Evolutionary conservation across 1,140 invertebrate genomes (phyloP), one percentile per base, ranked within the genome.

Genomic region (Nasonia vitripennis): DNA sequence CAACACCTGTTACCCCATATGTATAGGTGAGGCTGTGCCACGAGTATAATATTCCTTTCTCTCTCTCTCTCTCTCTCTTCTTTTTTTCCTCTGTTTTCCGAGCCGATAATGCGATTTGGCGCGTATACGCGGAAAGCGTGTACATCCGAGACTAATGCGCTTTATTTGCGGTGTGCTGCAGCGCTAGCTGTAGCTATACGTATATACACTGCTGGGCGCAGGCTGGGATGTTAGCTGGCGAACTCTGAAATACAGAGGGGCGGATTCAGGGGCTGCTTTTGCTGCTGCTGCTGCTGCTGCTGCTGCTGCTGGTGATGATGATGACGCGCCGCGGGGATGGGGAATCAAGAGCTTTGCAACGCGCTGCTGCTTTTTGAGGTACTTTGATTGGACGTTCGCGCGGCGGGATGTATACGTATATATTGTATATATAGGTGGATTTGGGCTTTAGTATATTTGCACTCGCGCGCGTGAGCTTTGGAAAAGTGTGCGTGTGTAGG

Each of bases 1-100:
- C 89, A 90, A 89, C 91, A 92, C 90, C 91, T 92, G 90, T 91
- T 91, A 92, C 89, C 90, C 89, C 90, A 9, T 45, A 41, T 41
- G 7, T 88, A 85, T 89, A 88, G 88, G 78, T 83, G 37, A n/a
- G 73, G 74, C 86, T 84, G 70, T 85, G 77, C 78, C 87, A 81
- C 81, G 83, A 87, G 87, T 87, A 10, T 45, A 20, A 17, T 31
- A 11, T 71, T 31, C 9, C 14, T 71, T n/a, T 71, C 82, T 79
- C 14, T 71, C 2, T 71, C 82, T 79, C 27, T 27, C 27, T 27
- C 27, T 27, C 14, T 34, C 3, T 71, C 82, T 79, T 27, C 27
- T 27, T 20, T 75, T 20, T n/a, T 17, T n/a, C 74, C 41, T 48
- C 74, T n/a, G 27, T 45, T 41, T 75, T 75, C 37, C 9, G 23